Base-by-base conservation (phyloP, 2,113 vertebrate species). In the Burhinus oedicnemus region DNA sequence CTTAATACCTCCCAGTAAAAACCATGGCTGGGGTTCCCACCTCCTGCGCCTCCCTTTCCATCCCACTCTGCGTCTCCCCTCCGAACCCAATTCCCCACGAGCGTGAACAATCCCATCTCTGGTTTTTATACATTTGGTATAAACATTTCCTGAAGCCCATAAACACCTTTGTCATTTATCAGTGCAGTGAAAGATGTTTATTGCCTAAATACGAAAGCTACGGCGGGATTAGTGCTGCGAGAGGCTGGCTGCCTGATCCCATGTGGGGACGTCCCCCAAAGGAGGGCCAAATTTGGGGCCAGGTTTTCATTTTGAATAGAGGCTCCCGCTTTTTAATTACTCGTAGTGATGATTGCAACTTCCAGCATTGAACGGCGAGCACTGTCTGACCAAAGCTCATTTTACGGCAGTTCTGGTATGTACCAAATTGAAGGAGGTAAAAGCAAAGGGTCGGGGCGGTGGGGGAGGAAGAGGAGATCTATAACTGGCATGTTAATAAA, bases 401-500 rank as follows among this genome's bases (percentile, higher is more conserved):
- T 97, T 98, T 97, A 97, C 95, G 93, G 97, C 96, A 89, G 90
- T 22, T 52, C 93, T 91, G 94, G 79, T 91, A 94, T 74, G 93
- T 91, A 89, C 96, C 97, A 96, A 95, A 98, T 93, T 96, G 97
- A 98, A 97, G 90, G 97, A 98, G 96, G 91, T 76, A 93, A 94
- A 98, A 97, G 95, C 95, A 95, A 96, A 88, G 87, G 85, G 90
- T 74, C 8, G 61, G 69, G 90, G 83, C 6, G 12, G 93, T 86
- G 95, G 89, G 86, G 92, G 91, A 94, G 94, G 88, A 93, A 90
- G 87, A 96, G 95, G 95, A 94, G 95, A 96, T 94, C 96, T 90
- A 62, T 94, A 97, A 95, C 88, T 96, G 90, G 95, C 95, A 96
- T 97, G 97, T 98, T 98, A 96, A 98, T 98, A 98, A 98, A 98